Evolutionary conservation across 2,113 vertebrate genomes (phyloP), one percentile per base, ranked within the genome.

Genomic region (Brevimyrus niger): DNA sequence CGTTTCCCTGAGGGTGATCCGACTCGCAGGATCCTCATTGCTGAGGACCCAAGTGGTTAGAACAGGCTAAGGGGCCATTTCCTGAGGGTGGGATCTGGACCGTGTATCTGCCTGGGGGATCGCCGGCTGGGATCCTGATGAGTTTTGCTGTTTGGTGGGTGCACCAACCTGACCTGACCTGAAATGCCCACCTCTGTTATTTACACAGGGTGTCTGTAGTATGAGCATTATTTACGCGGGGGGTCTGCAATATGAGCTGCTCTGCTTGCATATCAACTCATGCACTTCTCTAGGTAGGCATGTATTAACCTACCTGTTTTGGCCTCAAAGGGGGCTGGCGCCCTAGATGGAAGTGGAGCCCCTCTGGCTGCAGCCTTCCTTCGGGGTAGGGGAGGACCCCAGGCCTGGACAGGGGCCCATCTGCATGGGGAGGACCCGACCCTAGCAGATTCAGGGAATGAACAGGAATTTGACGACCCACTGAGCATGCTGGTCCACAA

Each of bases 401-500:
- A 46, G 87, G 90, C 35, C 93, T 85, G 11, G 90, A 90, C 23
- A 92, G 91, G 80, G 93, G 93, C 55, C 46, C 83, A 44, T 42
- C 90, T 91, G 90, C 93, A 95, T 89, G 92, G 92, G 13, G 94
- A 95, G 8, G 94, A 95, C 10, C 13, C 65, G 1, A 10, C 19
- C 42, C 80, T 35, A 42, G 88, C 58, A 35, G 94, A 94, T 17
- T 94, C 94, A 69, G 93, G 90, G 55, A 91, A 86, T 7, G 92
- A 93, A 69, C 91, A 84, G 46, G 94, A 93, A 35, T 95, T 95
- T 69, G 92, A 94, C 0, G 95, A 94, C 76, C 95, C 95, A 0
- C 90, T 96, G 86, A 94, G 93, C 50, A 90, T 95, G 87, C 92
- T 96, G 93, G 95, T 96, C 91, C 94, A 96, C 93, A 96, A 96